These are phyloP conservation scores for Tethea ocularis DNA, from an alignment of 2,888 invertebrate genomes.

Conservation along the genomic window DNA sequence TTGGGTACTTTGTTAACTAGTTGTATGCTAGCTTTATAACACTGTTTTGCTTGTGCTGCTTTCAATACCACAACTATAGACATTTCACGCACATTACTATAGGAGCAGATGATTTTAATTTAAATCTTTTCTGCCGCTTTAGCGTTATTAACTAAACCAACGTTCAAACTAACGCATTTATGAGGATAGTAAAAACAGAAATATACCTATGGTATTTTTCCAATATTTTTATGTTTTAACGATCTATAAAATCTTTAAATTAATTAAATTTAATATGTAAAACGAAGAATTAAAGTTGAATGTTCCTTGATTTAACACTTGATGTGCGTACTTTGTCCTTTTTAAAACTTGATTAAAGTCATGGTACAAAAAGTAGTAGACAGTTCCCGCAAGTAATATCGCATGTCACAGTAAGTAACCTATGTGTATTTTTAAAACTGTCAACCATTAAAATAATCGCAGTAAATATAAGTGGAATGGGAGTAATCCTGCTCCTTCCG, in stretches of 20 bases:
- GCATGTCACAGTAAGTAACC: conserved; percentile 23
- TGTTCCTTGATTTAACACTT: not conserved
- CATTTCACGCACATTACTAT: too few relatives aligned
- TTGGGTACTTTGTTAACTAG: not conserved
- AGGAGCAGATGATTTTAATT: too few relatives aligned
- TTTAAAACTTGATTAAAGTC: not conserved
- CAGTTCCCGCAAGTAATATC: conserved; percentile 17
- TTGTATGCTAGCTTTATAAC: not conserved
- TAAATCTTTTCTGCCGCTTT: too few relatives aligned
- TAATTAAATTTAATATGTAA: not conserved
- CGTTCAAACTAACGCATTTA: too few relatives aligned
- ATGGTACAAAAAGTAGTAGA: not conserved
- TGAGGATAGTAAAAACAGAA: not conserved
- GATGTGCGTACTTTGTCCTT: not conserved
- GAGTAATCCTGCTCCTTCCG: conserved; percentile 3
- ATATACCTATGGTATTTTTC: not conserved
- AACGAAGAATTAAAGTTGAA: not conserved
- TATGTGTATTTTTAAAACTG: conserved; percentile 41
- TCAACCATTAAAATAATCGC: conserved; percentile 39
- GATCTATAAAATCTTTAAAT: too few relatives aligned
- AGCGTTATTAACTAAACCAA: too few relatives aligned
- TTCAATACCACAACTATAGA: not conserved
- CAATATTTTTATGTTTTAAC: too few relatives aligned
- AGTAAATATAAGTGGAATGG: conserved; percentile 15
- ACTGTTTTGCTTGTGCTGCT: not conserved